A percentile compares a stretch with the other conserved stretches of the same genome.
Conservation (phyloP, 2,888 invertebrate species). For the Macaria liturata region DNA sequence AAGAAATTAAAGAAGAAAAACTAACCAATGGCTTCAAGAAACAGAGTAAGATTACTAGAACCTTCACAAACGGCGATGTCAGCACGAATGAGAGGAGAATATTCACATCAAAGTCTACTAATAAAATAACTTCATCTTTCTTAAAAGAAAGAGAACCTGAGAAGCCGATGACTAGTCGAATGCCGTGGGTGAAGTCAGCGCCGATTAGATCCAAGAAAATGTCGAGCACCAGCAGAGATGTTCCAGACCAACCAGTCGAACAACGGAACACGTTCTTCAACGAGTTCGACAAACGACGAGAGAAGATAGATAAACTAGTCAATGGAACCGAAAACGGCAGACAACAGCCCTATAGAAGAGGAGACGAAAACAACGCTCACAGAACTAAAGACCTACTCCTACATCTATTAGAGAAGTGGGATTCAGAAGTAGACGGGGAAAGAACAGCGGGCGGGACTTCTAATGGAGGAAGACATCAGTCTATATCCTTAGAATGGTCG, state of each 20-base stretch:
- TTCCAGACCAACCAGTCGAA: conserved; percentile 85
- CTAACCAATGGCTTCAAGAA: conserved; percentile 65
- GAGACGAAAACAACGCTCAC: conserved; percentile 84
- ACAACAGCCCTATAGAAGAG: conserved; percentile 75
- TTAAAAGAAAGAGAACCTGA: conserved; percentile 66
- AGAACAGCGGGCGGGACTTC: conserved; percentile 80
- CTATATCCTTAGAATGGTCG: conserved; percentile 90
- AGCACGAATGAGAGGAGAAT: conserved; percentile 59
- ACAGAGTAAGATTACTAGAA: conserved; percentile 60
- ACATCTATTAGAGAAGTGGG: conserved; percentile 90
- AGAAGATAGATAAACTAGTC: conserved; percentile 73
- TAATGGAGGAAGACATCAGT: conserved; percentile 83
- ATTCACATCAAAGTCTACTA: conserved; percentile 70
- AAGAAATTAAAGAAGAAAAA: conserved; percentile 62
- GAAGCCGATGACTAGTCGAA: conserved; percentile 77
- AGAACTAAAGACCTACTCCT: conserved; percentile 90
- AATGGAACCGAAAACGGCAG: conserved; percentile 69
- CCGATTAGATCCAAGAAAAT: conserved; percentile 84
- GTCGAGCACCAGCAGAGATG: conserved; percentile 87
- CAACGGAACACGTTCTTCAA: conserved; percentile 80
- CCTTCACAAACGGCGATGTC: conserved; percentile 64
- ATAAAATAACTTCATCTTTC: conserved; percentile 67
- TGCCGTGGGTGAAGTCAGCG: conserved; percentile 81
- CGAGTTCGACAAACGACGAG: conserved; percentile 74
- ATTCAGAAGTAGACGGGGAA: conserved; percentile 73